Base-by-base conservation (phyloP, 1,140 invertebrate genomes). In the Adoxophyes honmai region DNA sequence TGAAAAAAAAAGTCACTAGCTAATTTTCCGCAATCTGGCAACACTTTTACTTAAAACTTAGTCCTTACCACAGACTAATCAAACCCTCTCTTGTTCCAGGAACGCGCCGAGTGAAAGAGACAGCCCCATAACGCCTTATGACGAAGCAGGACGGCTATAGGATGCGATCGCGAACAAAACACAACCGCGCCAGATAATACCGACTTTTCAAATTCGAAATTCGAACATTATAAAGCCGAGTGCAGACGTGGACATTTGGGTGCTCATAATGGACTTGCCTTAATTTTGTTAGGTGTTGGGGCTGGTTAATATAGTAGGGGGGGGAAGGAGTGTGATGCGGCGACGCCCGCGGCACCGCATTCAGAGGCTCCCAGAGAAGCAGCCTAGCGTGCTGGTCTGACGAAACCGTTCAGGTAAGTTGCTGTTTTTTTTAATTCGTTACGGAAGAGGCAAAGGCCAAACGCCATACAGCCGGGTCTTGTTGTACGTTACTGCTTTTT, bases 131-230 rank as follows among this genome's bases (percentile, higher is more conserved):
- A 70, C 66, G 70, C 75, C 70, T 84, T 84, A 86, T 84, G 42
- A 87, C 82, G 81, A 81, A 86, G 79, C 82, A 74, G 60, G 78
- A 80, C 76, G 70, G 75, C 73, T 70, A 64, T 64, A 75, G 21
- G 44, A 64, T 68, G 71, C 75, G 81, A 73, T 61, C 83, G 73
- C 84, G 74, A 60, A 69, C 52, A 75, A 68, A 70, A 71, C 75
- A 77, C 68, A 85, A 63, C 65, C 68, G 64, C 62, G 69, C 66
- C 74, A 83, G 83, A 66, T 82, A 83, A 84, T 78, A 81, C 62
- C 57, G 34, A 52, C 28, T 34, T 52, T 34, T 52, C n/a, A 34
- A 15, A 48, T 18, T 48, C 2, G 34, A 52, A n/a, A 13, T 21
- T 33, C 48, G 10, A 21, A 21, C 21, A 28, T 28, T 28, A 28